These are phyloP conservation scores for Onychomys arenicola DNA, from an alignment of 2,797 vertebrate genomes.

Conservation along the genomic window DNA sequence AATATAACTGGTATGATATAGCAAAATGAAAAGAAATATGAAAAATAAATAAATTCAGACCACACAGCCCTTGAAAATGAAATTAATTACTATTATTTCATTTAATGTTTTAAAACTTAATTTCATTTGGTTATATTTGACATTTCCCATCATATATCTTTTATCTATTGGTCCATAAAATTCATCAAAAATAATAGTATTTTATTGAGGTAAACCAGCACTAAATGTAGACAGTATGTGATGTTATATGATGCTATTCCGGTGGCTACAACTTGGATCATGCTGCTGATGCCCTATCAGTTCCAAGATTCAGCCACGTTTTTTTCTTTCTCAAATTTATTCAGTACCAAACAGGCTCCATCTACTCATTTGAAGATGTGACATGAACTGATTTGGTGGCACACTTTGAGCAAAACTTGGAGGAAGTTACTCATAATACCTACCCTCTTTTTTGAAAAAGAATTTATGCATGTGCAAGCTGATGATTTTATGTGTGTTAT, in stretches of 20 bases:
- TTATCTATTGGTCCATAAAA: slow-evolving; percentile 9
- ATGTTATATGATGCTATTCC: neutral
- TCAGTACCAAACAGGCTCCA: neutral
- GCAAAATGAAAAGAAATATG: neutral
- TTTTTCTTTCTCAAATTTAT: neutral
- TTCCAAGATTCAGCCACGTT: neutral
- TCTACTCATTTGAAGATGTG: neutral
- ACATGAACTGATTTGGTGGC: neutral
- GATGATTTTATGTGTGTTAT: neutral
- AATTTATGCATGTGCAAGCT: neutral
- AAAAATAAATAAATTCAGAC: neutral
- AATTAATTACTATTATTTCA: slow-evolving; percentile 19
- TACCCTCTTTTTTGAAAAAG: neutral
- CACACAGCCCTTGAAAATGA: neutral
- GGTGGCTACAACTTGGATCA: neutral
- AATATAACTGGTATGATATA: neutral
- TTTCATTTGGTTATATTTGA: neutral
- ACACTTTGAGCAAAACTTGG: neutral
- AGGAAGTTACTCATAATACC: neutral
- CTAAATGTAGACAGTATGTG: neutral
- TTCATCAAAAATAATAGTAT: neutral
- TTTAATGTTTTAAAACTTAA: neutral
- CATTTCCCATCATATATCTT: neutral
- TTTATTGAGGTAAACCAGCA: neutral
- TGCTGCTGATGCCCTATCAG: neutral